Percentiles rank a stretch among this genome's conserved stretches.
phyloP scores from a whole-genome alignment of 1,140 invertebrate genomes.

The Drosophila aff. region DNA sequence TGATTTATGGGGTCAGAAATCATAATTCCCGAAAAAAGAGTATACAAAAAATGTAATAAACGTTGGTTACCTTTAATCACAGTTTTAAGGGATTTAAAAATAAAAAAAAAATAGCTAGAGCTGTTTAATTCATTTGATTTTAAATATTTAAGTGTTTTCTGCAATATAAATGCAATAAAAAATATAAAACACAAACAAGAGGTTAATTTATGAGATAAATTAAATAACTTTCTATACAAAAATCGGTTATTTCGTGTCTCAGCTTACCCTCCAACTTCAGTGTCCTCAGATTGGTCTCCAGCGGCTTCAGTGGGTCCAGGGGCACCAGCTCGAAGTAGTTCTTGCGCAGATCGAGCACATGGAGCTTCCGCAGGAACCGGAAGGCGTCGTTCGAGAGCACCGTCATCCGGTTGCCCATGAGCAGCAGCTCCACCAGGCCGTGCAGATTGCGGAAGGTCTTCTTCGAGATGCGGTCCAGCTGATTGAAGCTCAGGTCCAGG shows the following conservation, averaged over 20 bases:
- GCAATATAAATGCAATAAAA: not conserved
- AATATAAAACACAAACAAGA: too few species aligned
- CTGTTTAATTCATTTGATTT: too few species aligned
- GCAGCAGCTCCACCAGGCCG: conserved; percentile 90
- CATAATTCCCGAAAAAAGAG: too few species aligned
- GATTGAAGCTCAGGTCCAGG: conserved; percentile 93
- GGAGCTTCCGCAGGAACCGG: conserved; percentile 91
- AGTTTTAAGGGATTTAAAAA: too few species aligned
- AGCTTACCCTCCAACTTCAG: conserved; percentile 90
- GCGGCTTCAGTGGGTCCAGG: conserved; percentile 89
- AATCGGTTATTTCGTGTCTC: not conserved
- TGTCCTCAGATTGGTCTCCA: conserved; percentile 93
- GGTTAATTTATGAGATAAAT: too few species aligned
- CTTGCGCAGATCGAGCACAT: conserved; percentile 92
- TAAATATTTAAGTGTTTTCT: too few species aligned
- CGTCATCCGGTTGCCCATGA: conserved; percentile 93
- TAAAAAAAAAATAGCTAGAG: too few species aligned
- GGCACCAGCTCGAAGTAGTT: conserved; percentile 94
- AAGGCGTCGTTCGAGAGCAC: conserved; percentile 92
- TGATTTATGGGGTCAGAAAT: too few species aligned
- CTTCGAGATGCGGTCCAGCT: conserved; percentile 91
- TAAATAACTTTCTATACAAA: conserved; percentile 61
- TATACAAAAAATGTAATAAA: too few species aligned
- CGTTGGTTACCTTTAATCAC: too few species aligned
- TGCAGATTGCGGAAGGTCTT: conserved; percentile 91